Evolutionary conservation across 2,113 vertebrate species (phyloP).

Genomic region (Monarcha castaneiventris): DNA sequence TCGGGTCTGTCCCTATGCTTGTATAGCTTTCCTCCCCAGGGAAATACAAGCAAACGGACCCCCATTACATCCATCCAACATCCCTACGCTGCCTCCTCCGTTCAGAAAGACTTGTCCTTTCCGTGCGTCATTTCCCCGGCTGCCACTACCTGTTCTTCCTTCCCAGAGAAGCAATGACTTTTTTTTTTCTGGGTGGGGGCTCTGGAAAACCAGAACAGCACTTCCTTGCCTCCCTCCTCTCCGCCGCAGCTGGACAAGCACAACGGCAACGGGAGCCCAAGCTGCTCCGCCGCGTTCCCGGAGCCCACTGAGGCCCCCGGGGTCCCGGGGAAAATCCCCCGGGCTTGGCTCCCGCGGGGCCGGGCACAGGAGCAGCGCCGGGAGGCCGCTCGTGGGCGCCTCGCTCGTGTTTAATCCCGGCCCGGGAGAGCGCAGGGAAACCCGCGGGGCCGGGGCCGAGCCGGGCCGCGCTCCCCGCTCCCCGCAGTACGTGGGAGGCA

Average conservation of each 20-base stretch:
- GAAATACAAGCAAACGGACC: not conserved
- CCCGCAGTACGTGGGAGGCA: not conserved
- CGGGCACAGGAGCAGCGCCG: not conserved
- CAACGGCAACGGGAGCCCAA: not conserved
- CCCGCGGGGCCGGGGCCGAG: not conserved
- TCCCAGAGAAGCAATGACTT: not conserved
- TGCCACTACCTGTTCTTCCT: not conserved
- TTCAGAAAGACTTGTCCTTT: not conserved
- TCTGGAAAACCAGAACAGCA: not conserved
- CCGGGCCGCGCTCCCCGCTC: not conserved
- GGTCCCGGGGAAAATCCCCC: not conserved
- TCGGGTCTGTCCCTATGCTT: not conserved
- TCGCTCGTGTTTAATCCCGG: not conserved
- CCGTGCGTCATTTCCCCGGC: not conserved
- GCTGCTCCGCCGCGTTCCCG: not conserved
- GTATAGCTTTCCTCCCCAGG: not conserved
- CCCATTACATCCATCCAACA: not conserved
- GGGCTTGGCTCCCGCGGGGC: not conserved
- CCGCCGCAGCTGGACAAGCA: not conserved
- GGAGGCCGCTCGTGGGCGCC: not conserved
- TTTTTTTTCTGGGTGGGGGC: not conserved
- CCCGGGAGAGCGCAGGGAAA: not conserved
- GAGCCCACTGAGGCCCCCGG: not conserved
- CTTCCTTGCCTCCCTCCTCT: not conserved
- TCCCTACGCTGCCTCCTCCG: not conserved